Evolutionary conservation across 2,113 vertebrate species (phyloP), one percentile per base, ranked within the genome.

Genomic region (Hemibagrus wyckioides): DNA sequence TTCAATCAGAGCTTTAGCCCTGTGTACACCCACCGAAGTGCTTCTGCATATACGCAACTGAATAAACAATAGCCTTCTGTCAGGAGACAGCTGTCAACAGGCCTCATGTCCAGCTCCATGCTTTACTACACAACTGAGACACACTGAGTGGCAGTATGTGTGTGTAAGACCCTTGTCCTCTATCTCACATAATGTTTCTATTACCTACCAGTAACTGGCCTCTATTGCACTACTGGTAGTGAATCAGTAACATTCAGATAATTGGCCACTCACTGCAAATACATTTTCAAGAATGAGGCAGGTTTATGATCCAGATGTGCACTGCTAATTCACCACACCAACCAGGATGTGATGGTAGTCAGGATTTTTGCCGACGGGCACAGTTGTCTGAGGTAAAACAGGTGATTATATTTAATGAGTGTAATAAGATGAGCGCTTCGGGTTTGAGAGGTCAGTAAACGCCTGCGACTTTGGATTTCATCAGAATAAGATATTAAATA

Each of bases 31-130:
- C 81, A 76, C 86, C 84, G n/a, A 69, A 88, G 87, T 86, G 84
- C 84, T 87, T 50, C 82, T 84, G 87, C 84, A 86, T 90, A 86
- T 80, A 88, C 80, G 59, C 86, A 85, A 86, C 83, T 82, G 89
- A 69, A 85, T 88, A 90, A 88, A 88, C 87, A 90, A 88, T 84
- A 76, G 87, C 87, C 89, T 88, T 44, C 61, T 88, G 84, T 84
- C 84, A 76, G 56, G 65, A 88, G 80, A 86, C 87, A 86, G 85
- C 87, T 90, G 89, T 90, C 89, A 88, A 50, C 84, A 88, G 84
- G 71, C 80, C 81, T 86, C 61, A 41, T 30, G 84, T 63, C 65
- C 79, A 67, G 33, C 89, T 65, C 36, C 30, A 67, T 23, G 10
- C 82, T 82, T 80, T 77, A 21, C 89, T 83, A 25, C 88, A 83